phyloP scores from a whole-genome alignment of 2,888 invertebrate species.

The Apotomis turbidana region DNA sequence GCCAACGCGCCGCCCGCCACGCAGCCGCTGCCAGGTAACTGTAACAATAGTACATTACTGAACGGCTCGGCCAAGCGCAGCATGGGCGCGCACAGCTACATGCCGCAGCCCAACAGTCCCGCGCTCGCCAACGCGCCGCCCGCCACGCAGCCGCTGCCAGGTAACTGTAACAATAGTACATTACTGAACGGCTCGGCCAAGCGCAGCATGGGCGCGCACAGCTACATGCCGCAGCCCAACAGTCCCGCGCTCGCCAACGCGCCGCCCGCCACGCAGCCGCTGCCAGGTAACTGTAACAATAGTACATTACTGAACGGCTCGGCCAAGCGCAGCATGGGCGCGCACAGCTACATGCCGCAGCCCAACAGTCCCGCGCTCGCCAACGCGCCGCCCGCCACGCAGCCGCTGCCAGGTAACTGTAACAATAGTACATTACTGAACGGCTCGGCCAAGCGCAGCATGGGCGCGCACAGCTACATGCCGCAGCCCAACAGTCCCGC shows the following conservation, averaged over 20 bases:
- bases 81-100: slow-evolving; percentile 88
- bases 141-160: slow-evolving; percentile 80
- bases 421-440: too few species aligned
- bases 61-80: slow-evolving; percentile 87
- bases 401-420: slow-evolving; percentile 79
- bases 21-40: slow-evolving; percentile 79
- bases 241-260: slow-evolving; percentile 78
- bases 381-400: slow-evolving; percentile 80
- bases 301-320: slow-evolving; percentile 87
- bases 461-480: slow-evolving; percentile 88
- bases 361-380: slow-evolving; percentile 80
- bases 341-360: slow-evolving; percentile 88
- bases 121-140: slow-evolving; percentile 78
- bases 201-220: slow-evolving; percentile 88
- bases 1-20: slow-evolving; percentile 79
- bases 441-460: slow-evolving; percentile 86
- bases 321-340: slow-evolving; percentile 87
- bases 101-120: slow-evolving; percentile 85
- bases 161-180: too few species aligned
- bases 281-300: slow-evolving; percentile 79
- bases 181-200: slow-evolving; percentile 87
- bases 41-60: too few species aligned
- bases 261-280: slow-evolving; percentile 79
- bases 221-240: slow-evolving; percentile 87
- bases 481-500: slow-evolving; percentile 85